A percentile compares a stretch with the other conserved stretches of the same genome.
Conservation (phyloP, 2,113 vertebrate species). For the Cololabis saira region DNA sequence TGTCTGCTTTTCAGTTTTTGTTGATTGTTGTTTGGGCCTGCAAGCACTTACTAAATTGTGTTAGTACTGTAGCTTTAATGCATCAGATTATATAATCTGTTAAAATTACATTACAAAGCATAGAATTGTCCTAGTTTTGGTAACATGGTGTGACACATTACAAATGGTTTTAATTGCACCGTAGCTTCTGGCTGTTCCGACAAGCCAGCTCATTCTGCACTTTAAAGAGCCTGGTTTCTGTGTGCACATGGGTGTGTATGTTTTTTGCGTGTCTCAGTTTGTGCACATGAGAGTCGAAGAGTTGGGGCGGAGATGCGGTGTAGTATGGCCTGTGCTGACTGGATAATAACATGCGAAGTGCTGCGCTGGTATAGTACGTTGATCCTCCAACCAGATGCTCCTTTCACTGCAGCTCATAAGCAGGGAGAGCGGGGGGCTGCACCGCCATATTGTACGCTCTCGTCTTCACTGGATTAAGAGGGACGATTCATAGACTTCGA, state of each 20-base stretch:
- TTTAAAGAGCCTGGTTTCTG: constrained; percentile 23
- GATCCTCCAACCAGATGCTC: constrained; percentile 78
- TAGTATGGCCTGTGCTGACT: constrained; percentile 81
- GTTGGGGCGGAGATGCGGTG: constrained; percentile 56
- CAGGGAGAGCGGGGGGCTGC: constrained; percentile 32
- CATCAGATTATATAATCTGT: constrained; percentile 71
- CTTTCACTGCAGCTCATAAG: constrained; percentile 72
- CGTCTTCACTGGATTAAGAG: constrained; percentile 58
- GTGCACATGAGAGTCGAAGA: constrained; percentile 47
- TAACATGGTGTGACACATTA: constrained; percentile 71
- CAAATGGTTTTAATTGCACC: constrained; percentile 75
- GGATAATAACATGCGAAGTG: constrained; percentile 83
- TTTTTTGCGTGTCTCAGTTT: constrained; percentile 21
- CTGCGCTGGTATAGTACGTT: constrained; percentile 63
- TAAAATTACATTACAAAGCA: constrained; percentile 68
- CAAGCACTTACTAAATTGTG: constrained; percentile 47
- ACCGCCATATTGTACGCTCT: constrained; percentile 46
- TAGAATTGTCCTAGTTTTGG: constrained; percentile 69
- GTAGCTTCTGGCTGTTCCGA: constrained; percentile 66
- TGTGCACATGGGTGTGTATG: constrained; percentile 14
- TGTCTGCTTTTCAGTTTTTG: constrained; percentile 31
- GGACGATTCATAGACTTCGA: constrained; percentile 49
- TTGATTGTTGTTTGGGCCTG: constrained; percentile 42
- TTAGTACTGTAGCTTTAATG: constrained; percentile 54
- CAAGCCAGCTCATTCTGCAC: constrained; percentile 40